These are phyloP conservation scores for Nycticryphes semicollaris DNA, from an alignment of 2,113 vertebrate species.

Conservation along the genomic window DNA sequence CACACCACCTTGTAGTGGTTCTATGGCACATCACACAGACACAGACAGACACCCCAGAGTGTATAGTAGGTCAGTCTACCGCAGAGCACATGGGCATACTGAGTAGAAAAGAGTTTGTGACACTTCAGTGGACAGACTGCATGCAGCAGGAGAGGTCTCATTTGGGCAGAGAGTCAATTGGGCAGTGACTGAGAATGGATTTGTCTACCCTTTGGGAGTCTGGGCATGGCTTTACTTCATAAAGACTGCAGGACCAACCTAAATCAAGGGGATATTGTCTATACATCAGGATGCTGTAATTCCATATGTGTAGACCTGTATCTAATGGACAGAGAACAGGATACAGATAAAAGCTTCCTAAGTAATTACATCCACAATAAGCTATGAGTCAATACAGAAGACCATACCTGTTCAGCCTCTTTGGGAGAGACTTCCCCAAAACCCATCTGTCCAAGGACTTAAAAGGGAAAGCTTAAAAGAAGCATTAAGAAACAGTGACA, in stretches of 20 bases:
- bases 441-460: neutral
- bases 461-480: neutral
- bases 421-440: neutral
- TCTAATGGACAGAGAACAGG: neutral
- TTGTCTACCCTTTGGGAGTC: neutral
- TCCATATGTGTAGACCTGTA: neutral
- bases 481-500: neutral
- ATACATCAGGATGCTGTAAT: neutral
- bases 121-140: neutral
- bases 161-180: no score
- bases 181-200: neutral
- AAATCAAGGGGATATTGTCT: neutral
- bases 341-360: neutral
- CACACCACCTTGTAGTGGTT: neutral
- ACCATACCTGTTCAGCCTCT: neutral
- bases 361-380: neutral
- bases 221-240: neutral
- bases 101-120: neutral
- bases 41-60: fast-evolving
- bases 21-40: neutral
- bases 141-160: neutral
- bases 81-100: neutral
- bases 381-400: neutral
- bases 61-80: neutral
- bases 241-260: neutral